These are phyloP conservation scores for Parnassius orleans DNA, from an alignment of 2,888 invertebrate species.

Conservation along the genomic window DNA sequence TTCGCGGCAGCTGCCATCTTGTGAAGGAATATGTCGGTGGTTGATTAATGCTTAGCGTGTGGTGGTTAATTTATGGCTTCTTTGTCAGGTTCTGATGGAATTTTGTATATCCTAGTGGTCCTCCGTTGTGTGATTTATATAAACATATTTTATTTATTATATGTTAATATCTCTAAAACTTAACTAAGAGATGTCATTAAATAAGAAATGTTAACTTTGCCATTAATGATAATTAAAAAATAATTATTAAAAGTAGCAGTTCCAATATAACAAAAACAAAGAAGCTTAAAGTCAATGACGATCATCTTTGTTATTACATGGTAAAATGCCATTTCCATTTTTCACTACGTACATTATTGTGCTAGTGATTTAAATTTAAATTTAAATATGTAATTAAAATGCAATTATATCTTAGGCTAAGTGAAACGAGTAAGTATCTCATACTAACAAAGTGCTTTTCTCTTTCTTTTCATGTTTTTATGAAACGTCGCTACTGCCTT, in stretches of 20 bases:
- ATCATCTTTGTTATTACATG: no score
- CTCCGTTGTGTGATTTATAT: constrained; percentile 12
- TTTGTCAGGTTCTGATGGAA: constrained; percentile 36
- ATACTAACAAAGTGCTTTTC: constrained; percentile 78
- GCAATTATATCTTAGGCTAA: constrained; percentile 41
- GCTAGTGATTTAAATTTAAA: no score
- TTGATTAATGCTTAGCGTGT: constrained; percentile 70
- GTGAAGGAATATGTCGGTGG: constrained; percentile 42
- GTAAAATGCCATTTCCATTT: no score
- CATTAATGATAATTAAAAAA: no score
- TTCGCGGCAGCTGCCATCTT: constrained; percentile 45
- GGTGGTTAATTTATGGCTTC: constrained; percentile 38
- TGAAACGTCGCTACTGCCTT: constrained; percentile 76
- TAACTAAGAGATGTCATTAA: no score
- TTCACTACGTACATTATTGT: no score
- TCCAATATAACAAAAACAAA: no score
- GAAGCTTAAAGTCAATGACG: no score
- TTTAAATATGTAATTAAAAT: no score
- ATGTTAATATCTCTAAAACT: no score
- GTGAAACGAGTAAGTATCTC: constrained; percentile 54
- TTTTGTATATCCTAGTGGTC: constrained; percentile 43
- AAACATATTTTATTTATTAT: not conserved
- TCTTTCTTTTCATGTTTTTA: constrained; percentile 81
- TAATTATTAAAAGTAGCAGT: no score
- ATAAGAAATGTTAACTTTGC: no score